Evolutionary conservation across 1,140 invertebrate species (phyloP).

Genomic region (Drosophila nikananu): DNA sequence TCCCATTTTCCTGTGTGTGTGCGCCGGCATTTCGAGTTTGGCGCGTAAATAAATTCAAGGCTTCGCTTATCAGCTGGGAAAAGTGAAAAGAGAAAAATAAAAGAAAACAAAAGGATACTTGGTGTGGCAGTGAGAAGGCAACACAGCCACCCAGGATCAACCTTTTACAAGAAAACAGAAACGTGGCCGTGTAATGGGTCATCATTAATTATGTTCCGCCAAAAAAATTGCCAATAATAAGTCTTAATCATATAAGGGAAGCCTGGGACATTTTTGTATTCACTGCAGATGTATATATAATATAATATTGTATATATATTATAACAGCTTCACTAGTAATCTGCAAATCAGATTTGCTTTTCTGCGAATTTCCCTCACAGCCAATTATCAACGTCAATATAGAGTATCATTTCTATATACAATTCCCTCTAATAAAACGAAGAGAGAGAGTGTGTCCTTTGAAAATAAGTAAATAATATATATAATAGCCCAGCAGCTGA

Average conservation of each 20-base stretch:
- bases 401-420: background rate
- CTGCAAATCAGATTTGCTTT: background rate
- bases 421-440: background rate
- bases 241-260: background rate
- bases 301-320: background rate
- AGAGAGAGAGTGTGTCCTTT: constrained; percentile 1
- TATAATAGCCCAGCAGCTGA: constrained; percentile 28
- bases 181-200: background rate
- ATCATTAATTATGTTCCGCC: background rate
- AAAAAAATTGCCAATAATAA: constrained; percentile 1
- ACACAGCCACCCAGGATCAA: constrained; percentile 24
- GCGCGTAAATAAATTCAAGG: constrained; percentile 62
- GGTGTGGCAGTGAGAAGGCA: constrained; percentile 3
- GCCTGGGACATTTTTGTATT: background rate
- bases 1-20: background rate
- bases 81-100: background rate
- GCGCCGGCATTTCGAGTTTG: constrained; percentile 66
- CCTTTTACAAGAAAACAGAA: constrained; percentile 3
- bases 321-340: background rate
- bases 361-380: background rate
- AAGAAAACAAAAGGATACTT: constrained; percentile 3
- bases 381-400: background rate
- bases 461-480: constrained; percentile 33
- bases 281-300: background rate
- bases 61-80: constrained; percentile 48